Conservation (phyloP, 2,888 invertebrate species). For the Troides oblongomaculatus region DNA sequence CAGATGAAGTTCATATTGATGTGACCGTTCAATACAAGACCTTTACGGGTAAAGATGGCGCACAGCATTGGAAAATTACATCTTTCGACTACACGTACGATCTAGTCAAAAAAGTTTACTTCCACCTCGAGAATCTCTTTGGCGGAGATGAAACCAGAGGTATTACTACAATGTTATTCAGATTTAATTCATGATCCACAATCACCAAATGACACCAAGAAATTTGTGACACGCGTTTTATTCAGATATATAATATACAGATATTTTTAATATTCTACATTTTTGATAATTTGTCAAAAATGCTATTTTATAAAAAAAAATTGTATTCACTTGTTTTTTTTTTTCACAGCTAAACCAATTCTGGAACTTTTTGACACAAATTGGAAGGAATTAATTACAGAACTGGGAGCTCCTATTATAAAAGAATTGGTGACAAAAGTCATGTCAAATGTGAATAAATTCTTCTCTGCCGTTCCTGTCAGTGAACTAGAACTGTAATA, state of each 20-base stretch:
- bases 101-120: slow-evolving; percentile 35
- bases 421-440: slow-evolving; percentile 31
- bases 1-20: slow-evolving; percentile 41
- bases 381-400: slow-evolving; percentile 41
- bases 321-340: neutral
- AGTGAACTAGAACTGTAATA: slow-evolving; percentile 39
- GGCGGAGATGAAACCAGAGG: slow-evolving; percentile 45
- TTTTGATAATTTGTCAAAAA: too few relatives aligned
- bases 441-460: slow-evolving; percentile 24
- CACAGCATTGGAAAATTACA: slow-evolving; percentile 44
- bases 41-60: slow-evolving; percentile 37
- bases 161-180: slow-evolving; percentile 26
- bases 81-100: slow-evolving; percentile 43
- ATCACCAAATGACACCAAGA: too few relatives aligned
- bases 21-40: slow-evolving; percentile 33
- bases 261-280: too few relatives aligned
- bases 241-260: too few relatives aligned
- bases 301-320: too few relatives aligned
- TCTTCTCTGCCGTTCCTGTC: slow-evolving; percentile 32
- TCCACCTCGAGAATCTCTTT: slow-evolving; percentile 43
- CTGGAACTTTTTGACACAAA: slow-evolving; percentile 37
- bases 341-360: slow-evolving; percentile 45
- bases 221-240: too few relatives aligned
- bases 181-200: too few relatives aligned
- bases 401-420: slow-evolving; percentile 44